These are phyloP conservation scores for Antrozous pallidus DNA, from an alignment of 2,797 vertebrate species.

Conservation along the genomic window DNA sequence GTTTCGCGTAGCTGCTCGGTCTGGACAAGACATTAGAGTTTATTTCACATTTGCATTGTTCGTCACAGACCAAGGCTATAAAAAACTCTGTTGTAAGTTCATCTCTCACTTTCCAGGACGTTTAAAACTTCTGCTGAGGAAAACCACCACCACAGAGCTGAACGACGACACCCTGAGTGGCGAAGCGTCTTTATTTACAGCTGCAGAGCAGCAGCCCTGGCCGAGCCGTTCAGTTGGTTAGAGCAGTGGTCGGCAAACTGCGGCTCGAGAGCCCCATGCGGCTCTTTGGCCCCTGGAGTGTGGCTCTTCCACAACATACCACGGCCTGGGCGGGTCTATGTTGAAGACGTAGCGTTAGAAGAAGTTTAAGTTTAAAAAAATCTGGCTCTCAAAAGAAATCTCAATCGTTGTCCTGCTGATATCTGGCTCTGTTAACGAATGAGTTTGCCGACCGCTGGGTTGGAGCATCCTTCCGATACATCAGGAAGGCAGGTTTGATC, in stretches of 20 bases:
- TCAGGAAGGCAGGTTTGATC: background rate
- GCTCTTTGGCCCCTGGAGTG: no score
- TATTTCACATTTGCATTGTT: conserved; percentile 75
- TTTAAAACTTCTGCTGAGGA: conserved; percentile 49
- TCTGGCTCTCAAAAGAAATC: no score
- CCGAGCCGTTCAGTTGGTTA: background rate
- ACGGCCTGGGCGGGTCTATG: no score
- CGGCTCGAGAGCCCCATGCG: no score
- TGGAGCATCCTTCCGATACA: background rate
- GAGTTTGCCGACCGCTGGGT: no score
- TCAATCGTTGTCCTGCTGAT: no score
- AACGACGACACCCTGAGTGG: conserved; percentile 12
- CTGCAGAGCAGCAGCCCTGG: no score
- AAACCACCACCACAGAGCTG: background rate
- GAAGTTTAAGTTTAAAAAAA: no score
- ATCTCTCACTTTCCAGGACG: conserved; percentile 56
- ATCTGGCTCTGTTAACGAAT: no score
- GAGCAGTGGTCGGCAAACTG: no score
- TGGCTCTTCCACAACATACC: no score
- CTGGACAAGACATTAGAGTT: conserved; percentile 79
- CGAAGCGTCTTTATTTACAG: conserved; percentile 6
- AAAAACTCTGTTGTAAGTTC: conserved; percentile 66
- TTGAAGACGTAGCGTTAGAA: no score
- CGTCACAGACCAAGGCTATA: conserved; percentile 42
- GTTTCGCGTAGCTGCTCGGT: conserved; percentile 79